Evolutionary conservation across 2,888 invertebrate species (phyloP).

Genomic region (Marronus borbonicus): DNA sequence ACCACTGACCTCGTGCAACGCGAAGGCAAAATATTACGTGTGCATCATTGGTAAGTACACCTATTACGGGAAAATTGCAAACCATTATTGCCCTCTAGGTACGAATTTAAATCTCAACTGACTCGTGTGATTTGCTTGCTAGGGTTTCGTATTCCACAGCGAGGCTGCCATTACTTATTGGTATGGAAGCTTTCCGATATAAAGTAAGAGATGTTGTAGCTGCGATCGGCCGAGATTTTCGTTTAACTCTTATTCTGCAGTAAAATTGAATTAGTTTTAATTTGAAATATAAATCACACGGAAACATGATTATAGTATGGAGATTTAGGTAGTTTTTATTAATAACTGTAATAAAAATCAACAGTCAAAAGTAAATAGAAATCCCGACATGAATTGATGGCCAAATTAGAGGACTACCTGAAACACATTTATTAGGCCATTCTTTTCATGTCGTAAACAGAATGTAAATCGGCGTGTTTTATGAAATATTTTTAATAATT

Average conservation of each 20-base stretch:
- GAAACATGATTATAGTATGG: conserved; percentile 16
- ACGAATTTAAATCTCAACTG: conserved; percentile 26
- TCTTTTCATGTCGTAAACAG: conserved; percentile 12
- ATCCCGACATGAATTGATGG: conserved; percentile 12
- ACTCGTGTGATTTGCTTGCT: conserved; percentile 32
- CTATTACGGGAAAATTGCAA: conserved; percentile 22
- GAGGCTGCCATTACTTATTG: too few relatives aligned
- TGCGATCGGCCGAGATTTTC: too few relatives aligned
- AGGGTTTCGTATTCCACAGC: conserved; percentile 21
- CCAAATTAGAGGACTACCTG: conserved; percentile 31
- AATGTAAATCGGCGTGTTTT: conserved; percentile 29
- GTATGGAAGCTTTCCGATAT: too few relatives aligned
- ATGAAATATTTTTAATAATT: conserved; percentile 35
- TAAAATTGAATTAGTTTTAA: too few relatives aligned
- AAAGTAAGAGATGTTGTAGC: too few relatives aligned
- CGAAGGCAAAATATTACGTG: conserved; percentile 3
- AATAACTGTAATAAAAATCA: conserved; percentile 6
- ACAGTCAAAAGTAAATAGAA: conserved; percentile 21
- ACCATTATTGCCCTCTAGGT: conserved; percentile 26
- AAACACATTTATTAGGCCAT: conserved; percentile 26
- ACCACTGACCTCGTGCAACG: conserved; percentile 2
- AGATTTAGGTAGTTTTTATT: conserved; percentile 16
- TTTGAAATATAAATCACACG: not conserved
- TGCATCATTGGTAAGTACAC: conserved; percentile 18
- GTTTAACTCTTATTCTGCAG: too few relatives aligned